Evolutionary conservation across 2,113 vertebrate genomes (phyloP).

Genomic region (Dasyornis broadbenti): DNA sequence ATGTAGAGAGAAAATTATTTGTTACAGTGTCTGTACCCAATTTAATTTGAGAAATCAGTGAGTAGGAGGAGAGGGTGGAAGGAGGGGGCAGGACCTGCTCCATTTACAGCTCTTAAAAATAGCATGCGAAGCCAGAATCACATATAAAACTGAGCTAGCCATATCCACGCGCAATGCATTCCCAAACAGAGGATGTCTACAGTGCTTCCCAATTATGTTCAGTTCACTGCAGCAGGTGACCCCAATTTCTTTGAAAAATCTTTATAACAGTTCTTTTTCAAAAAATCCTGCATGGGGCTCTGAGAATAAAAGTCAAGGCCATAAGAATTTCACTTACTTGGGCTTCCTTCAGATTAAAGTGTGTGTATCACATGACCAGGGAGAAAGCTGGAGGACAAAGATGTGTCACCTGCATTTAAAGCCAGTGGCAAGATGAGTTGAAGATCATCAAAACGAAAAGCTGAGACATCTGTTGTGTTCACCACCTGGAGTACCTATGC

Average conservation of each 20-base stretch:
- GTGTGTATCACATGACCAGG: not conserved
- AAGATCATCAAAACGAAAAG: not conserved
- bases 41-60: slow-evolving; percentile 42
- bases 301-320: slow-evolving; percentile 12
- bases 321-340: not conserved
- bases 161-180: slow-evolving; percentile 1
- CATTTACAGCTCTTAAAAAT: slow-evolving; percentile 57
- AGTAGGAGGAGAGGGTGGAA: not conserved
- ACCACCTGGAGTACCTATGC: not conserved
- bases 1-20: slow-evolving; percentile 27
- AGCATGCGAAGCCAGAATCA: not conserved
- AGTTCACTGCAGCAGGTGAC: slow-evolving; percentile 41
- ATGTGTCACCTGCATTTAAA: not conserved
- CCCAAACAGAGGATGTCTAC: slow-evolving; percentile 33
- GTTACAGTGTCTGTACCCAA: slow-evolving; percentile 20
- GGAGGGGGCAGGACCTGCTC: not conserved
- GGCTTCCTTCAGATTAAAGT: slow-evolving; percentile 15
- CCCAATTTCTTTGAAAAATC: slow-evolving; percentile 42
- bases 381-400: not conserved
- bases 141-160: slow-evolving; percentile 7
- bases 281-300: slow-evolving; percentile 20
- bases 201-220: slow-evolving; percentile 49
- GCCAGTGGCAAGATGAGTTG: not conserved
- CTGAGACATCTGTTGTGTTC: not conserved
- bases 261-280: slow-evolving; percentile 52